Conservation (phyloP, 1,140 invertebrate genomes). For the Episyrphus balteatus region DNA sequence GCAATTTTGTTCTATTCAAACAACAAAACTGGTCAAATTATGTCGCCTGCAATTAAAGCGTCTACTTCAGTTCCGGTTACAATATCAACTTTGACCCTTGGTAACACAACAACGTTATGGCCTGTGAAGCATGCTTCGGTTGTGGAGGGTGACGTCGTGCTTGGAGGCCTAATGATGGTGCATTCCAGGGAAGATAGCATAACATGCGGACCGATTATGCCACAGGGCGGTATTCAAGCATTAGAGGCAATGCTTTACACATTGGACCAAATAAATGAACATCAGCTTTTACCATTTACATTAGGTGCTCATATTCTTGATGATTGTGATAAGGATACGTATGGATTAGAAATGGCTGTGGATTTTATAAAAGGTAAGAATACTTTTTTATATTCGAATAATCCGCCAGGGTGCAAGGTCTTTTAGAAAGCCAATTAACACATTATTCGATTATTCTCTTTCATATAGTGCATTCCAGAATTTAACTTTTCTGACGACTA, state of each 20-base stretch:
- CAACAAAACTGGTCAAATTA: too few relatives aligned
- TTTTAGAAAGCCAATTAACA: too few relatives aligned
- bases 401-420: too few relatives aligned
- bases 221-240: slow-evolving; percentile 84
- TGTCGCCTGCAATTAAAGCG: too few relatives aligned
- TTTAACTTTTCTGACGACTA: too few relatives aligned
- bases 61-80: too few relatives aligned
- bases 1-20: too few relatives aligned
- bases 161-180: slow-evolving; percentile 92
- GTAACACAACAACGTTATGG: slow-evolving; percentile 42
- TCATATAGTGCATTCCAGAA: too few relatives aligned
- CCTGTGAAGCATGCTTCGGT: slow-evolving; percentile 74
- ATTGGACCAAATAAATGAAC: slow-evolving; percentile 68
- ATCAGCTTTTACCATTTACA: slow-evolving; percentile 56
- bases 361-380: slow-evolving; percentile 92
- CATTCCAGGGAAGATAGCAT: slow-evolving; percentile 77
- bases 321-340: slow-evolving; percentile 94
- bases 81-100: too few relatives aligned
- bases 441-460: too few relatives aligned
- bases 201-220: slow-evolving; percentile 86
- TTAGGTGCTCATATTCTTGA: slow-evolving; percentile 84
- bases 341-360: slow-evolving; percentile 89
- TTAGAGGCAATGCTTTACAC: slow-evolving; percentile 89
- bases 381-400: neutral
- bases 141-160: slow-evolving; percentile 69